A percentile compares a stretch with the other conserved stretches of the same genome.
Conservation (phyloP, 1,140 invertebrate genomes). For the Zaprionus lachaisei region DNA sequence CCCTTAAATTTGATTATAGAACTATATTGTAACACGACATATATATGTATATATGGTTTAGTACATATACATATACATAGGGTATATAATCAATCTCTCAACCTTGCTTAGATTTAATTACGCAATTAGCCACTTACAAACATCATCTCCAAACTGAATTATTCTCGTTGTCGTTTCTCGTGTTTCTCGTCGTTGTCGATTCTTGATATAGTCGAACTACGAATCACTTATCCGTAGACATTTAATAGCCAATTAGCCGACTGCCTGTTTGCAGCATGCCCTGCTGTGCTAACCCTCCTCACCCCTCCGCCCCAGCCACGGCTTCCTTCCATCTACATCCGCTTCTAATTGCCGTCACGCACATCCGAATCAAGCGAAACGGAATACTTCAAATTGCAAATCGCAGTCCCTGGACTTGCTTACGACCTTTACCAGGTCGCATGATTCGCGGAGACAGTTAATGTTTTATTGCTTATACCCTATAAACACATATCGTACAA, state of each 20-base stretch:
- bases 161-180: slow-evolving; percentile 3
- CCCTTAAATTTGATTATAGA: too few species aligned
- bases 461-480: background rate
- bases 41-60: too few species aligned
- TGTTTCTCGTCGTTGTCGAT: background rate
- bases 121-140: slow-evolving; percentile 15
- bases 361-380: slow-evolving; percentile 33
- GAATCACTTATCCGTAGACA: slow-evolving; percentile 30
- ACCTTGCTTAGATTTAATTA: slow-evolving; percentile 3
- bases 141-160: slow-evolving; percentile 10
- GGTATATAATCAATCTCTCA: background rate
- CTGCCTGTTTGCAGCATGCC: slow-evolving; percentile 6
- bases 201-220: slow-evolving; percentile 14
- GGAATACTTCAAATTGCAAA: slow-evolving; percentile 5
- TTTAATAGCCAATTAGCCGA: slow-evolving; percentile 36
- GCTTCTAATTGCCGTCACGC: slow-evolving; percentile 34
- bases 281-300: background rate
- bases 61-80: background rate
- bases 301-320: background rate
- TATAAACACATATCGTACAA: background rate
- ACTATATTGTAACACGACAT: too few species aligned
- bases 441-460: background rate
- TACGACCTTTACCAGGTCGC: background rate
- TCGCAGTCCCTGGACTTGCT: background rate
- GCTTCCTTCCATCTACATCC: background rate